phyloP scores from a whole-genome alignment of 2,113 vertebrate species.

The Colius striatus region DNA sequence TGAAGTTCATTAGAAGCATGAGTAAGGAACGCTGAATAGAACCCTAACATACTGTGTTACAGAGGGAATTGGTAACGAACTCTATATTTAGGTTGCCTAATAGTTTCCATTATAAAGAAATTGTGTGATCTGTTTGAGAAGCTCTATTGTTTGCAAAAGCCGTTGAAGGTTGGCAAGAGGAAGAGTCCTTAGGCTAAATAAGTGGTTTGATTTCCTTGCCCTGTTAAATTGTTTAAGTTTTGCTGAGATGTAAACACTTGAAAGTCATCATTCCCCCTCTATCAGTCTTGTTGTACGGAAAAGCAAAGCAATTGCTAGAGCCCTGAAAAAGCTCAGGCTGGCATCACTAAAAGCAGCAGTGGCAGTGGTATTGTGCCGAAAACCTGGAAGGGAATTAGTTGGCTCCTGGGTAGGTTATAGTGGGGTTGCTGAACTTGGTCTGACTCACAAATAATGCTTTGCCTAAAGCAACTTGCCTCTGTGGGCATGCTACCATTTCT shows the following conservation, averaged over 20 bases:
- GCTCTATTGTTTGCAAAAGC: slow-evolving; percentile 36
- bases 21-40: slow-evolving; percentile 13
- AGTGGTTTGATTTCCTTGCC: slow-evolving; percentile 31
- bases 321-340: background rate
- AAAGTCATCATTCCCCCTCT: background rate
- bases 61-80: background rate
- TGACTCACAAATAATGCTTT: background rate
- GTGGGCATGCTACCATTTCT: background rate
- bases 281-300: background rate
- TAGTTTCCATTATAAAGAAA: slow-evolving; percentile 42
- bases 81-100: slow-evolving; percentile 38
- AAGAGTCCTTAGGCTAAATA: slow-evolving; percentile 3
- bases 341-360: background rate
- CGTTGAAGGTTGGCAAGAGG: background rate
- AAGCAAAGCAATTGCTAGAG: background rate
- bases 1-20: slow-evolving; percentile 32
- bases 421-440: background rate
- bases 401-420: background rate
- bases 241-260: background rate
- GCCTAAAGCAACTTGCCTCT: background rate
- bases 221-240: slow-evolving; percentile 14
- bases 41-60: background rate
- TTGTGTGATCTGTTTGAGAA: slow-evolving; percentile 16
- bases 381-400: background rate
- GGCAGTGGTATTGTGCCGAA: background rate